Percentiles rank a stretch among this genome's conserved stretches.
Conservation (phyloP, 2,113 vertebrate species). For the Antennarius striatus region DNA sequence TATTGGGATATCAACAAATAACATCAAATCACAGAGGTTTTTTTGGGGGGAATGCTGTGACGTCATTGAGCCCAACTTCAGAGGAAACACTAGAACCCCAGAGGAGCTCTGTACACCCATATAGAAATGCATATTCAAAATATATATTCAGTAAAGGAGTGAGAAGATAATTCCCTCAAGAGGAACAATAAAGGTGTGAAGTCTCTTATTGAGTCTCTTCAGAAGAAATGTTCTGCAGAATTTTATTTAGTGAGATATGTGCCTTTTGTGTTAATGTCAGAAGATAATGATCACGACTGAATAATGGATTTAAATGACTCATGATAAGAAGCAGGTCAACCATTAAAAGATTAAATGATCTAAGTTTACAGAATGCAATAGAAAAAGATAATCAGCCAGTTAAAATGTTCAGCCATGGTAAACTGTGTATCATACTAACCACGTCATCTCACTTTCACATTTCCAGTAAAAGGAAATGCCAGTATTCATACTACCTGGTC, state of each 20-base stretch:
- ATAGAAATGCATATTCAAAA: neutral
- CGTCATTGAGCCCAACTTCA: neutral
- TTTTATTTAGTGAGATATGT: too few species aligned
- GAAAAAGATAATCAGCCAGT: neutral
- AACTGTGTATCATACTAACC: neutral
- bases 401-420: neutral
- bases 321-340: neutral
- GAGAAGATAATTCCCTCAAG: neutral
- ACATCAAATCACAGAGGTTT: neutral
- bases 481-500: neutral
- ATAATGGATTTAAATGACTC: neutral
- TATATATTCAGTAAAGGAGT: neutral
- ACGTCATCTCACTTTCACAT: neutral
- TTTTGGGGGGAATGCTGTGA: too few species aligned
- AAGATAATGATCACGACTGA: neutral
- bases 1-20: neutral
- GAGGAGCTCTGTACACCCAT: neutral
- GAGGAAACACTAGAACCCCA: neutral
- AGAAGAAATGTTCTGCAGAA: too few species aligned
- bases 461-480: neutral
- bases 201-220: neutral
- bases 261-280: too few species aligned
- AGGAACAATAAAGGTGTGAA: too few species aligned
- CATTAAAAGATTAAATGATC: neutral
- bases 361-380: neutral